Percentiles rank a stretch among this genome's conserved stretches.
These are phyloP conservation scores for Tinea semifulvella DNA, from an alignment of 2,888 invertebrate species.

Conservation along the genomic window DNA sequence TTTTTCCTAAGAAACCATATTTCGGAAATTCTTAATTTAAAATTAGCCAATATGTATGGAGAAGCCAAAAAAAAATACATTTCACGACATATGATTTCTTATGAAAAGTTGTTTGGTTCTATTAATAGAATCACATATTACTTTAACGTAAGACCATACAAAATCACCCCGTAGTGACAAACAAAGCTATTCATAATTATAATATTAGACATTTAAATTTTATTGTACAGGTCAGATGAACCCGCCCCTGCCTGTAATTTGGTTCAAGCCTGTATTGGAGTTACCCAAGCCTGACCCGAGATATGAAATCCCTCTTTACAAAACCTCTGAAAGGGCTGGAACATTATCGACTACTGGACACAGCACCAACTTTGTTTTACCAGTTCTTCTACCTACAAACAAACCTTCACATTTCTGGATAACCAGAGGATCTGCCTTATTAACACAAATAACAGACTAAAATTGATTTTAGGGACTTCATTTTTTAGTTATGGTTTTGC, in stretches of 20 bases:
- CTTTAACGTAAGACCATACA: too few relatives aligned
- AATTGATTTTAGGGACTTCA: background rate
- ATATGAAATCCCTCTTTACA: slow-evolving; percentile 85
- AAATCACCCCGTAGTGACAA: too few relatives aligned
- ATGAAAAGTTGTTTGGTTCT: too few relatives aligned
- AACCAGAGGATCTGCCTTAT: slow-evolving; percentile 85
- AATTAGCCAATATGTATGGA: too few relatives aligned
- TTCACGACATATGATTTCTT: too few relatives aligned
- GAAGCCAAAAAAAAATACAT: too few relatives aligned
- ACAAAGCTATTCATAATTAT: too few relatives aligned
- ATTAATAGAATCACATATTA: too few relatives aligned
- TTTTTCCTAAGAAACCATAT: too few relatives aligned
- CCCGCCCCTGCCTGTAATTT: slow-evolving; percentile 73
- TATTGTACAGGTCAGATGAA: slow-evolving; percentile 81
- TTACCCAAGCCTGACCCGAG: slow-evolving; percentile 69
- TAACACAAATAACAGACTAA: slow-evolving; percentile 83
- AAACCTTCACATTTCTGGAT: slow-evolving; percentile 83
- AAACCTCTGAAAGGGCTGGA: slow-evolving; percentile 88
- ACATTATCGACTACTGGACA: slow-evolving; percentile 91
- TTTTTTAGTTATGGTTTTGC: too few relatives aligned
- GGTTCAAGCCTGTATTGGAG: slow-evolving; percentile 71
- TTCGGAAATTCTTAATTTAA: too few relatives aligned
- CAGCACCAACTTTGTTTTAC: slow-evolving; percentile 90
- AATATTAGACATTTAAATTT: too few relatives aligned
- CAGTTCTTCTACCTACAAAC: slow-evolving; percentile 75